Percentiles rank a stretch among this genome's conserved stretches.
These are phyloP conservation scores for Limonius californicus DNA, from an alignment of 1,140 invertebrate genomes.

Conservation along the genomic window DNA sequence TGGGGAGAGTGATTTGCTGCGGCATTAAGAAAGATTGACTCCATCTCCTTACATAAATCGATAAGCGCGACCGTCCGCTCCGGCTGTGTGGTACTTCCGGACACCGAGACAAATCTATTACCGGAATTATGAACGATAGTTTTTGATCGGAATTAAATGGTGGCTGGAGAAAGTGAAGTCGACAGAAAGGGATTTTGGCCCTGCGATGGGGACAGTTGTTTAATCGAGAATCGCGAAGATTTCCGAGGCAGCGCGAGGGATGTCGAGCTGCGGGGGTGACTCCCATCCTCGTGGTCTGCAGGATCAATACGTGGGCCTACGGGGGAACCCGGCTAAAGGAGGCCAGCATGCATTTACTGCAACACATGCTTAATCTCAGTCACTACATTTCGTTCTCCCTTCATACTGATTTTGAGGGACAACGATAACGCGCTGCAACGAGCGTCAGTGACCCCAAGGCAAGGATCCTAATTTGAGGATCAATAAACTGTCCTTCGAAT, in stretches of 20 bases:
- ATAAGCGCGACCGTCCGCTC: slow-evolving; percentile 2
- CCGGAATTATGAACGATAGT: not conserved
- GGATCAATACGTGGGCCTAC: slow-evolving; percentile 33
- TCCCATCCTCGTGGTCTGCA: slow-evolving; percentile 29
- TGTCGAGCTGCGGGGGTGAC: slow-evolving; percentile 25
- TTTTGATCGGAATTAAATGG: slow-evolving; percentile 1
- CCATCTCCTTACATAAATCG: slow-evolving; percentile 7
- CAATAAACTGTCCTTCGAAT: too few species aligned
- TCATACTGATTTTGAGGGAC: too few species aligned
- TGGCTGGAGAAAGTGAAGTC: not conserved
- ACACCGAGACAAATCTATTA: not conserved
- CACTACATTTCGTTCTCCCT: too few species aligned
- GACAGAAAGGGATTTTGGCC: slow-evolving; percentile 20
- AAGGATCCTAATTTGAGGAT: too few species aligned
- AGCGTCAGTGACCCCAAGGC: too few species aligned
- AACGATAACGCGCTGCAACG: too few species aligned
- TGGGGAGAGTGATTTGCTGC: slow-evolving; percentile 17
- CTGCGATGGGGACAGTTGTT: slow-evolving; percentile 25
- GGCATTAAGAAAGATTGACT: slow-evolving; percentile 18
- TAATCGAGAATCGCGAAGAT: slow-evolving; percentile 30
- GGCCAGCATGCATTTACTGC: not conserved
- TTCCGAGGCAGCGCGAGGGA: slow-evolving; percentile 27
- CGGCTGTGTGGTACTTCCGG: not conserved
- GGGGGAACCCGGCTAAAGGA: not conserved
- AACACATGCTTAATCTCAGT: not conserved